Conservation (phyloP, 1,140 invertebrate species). For the Calosoma granatense region DNA sequence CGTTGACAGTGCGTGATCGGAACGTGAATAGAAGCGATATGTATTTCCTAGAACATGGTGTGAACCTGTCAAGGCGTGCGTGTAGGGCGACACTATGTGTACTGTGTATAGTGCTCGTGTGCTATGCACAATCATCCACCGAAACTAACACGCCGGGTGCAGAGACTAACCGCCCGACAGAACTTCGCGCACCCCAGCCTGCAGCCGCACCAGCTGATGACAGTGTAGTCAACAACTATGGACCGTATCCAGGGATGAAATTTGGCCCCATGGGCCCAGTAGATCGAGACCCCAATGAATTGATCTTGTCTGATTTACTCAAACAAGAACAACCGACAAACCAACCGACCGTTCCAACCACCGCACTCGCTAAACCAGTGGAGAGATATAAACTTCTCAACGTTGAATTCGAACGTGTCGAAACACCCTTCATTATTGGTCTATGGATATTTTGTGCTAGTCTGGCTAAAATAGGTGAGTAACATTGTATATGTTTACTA, state of each 20-base stretch:
- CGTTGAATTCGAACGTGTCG: slow-evolving; percentile 78
- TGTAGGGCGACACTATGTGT: slow-evolving; percentile 35
- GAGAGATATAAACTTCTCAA: slow-evolving; percentile 61
- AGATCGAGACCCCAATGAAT: slow-evolving; percentile 18
- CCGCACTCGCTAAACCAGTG: slow-evolving; percentile 20
- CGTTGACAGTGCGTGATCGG: no score
- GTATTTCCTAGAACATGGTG: slow-evolving; percentile 44
- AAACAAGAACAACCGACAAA: slow-evolving; percentile 17
- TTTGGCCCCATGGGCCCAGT: slow-evolving; percentile 35
- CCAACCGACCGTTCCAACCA: slow-evolving; percentile 5
- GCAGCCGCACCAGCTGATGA: slow-evolving; percentile 6
- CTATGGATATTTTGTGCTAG: slow-evolving; percentile 92
- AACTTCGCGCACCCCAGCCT: slow-evolving; percentile 8
- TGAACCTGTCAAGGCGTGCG: slow-evolving; percentile 43
- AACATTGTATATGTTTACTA: background rate
- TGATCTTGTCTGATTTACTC: background rate
- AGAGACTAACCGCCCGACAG: slow-evolving; percentile 13
- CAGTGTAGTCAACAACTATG: slow-evolving; percentile 22
- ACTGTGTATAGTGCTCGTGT: slow-evolving; percentile 24
- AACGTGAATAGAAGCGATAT: no score
- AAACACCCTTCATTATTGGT: slow-evolving; percentile 86
- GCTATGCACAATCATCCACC: no score
- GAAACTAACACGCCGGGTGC: no score
- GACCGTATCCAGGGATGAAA: slow-evolving; percentile 30
- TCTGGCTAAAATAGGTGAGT: slow-evolving; percentile 89